A percentile compares a stretch with the other conserved stretches of the same genome.
Evolutionary conservation across 1,140 invertebrate species (phyloP).

Genomic region (Ridgeia piscesae): DNA sequence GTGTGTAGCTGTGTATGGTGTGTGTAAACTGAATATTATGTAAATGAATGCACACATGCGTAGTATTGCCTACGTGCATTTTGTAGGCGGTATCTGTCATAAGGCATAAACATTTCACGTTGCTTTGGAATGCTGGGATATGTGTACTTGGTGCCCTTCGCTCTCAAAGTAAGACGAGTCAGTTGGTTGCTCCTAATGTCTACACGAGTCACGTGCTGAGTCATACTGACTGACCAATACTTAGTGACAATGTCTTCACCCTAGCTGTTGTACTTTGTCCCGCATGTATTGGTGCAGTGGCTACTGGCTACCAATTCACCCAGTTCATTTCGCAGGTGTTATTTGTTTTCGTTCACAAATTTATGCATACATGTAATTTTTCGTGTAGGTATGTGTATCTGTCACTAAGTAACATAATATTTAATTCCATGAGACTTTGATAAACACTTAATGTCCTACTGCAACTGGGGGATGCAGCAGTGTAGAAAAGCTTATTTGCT

Average conservation of each 20-base stretch:
- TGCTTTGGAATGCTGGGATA: neutral
- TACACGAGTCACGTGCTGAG: neutral
- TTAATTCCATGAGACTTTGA: no score
- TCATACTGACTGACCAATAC: neutral
- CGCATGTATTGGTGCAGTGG: no score
- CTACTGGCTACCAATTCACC: neutral
- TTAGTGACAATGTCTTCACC: neutral
- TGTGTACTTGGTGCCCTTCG: neutral
- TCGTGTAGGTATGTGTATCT: no score
- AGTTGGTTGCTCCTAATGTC: neutral
- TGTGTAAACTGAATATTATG: neutral
- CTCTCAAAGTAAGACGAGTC: neutral
- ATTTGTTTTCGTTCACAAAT: neutral
- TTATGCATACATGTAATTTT: neutral
- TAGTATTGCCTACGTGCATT: neutral
- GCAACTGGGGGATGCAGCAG: no score
- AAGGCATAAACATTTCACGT: neutral
- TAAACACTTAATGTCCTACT: no score
- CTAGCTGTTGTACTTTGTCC: neutral
- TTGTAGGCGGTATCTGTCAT: neutral
- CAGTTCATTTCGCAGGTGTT: neutral
- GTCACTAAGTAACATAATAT: no score
- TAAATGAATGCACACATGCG: neutral
- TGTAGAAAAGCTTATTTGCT: no score
- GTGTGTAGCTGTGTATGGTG: no score